phyloP scores from a whole-genome alignment of 2,113 vertebrate genomes.

The Bungarus multicinctus region DNA sequence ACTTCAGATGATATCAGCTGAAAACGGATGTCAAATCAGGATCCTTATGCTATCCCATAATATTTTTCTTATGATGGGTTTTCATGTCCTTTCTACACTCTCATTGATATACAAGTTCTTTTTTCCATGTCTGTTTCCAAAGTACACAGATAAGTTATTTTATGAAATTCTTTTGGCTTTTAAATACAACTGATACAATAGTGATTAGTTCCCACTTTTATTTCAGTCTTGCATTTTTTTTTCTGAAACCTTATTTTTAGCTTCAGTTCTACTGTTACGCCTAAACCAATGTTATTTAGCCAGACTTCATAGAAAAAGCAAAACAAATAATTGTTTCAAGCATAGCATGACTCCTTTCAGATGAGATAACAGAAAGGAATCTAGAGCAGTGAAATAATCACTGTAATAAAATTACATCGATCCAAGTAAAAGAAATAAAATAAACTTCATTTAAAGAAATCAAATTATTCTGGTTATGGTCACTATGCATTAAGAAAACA shows the following conservation, averaged over 20 bases:
- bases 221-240: not conserved
- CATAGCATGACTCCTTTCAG: not conserved
- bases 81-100: not conserved
- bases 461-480: not conserved
- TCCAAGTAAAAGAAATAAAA: not conserved
- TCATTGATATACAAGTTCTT: not conserved
- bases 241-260: not conserved
- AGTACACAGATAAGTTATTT: not conserved
- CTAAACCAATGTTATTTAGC: not conserved
- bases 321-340: not conserved
- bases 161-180: not conserved
- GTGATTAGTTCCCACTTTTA: not conserved
- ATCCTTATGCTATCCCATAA: not conserved
- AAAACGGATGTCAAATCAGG: not conserved
- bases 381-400: not conserved
- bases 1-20: not conserved
- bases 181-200: not conserved
- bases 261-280: not conserved
- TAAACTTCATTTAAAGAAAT: not conserved
- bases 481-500: not conserved
- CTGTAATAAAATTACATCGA: not conserved
- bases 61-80: not conserved
- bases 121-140: not conserved
- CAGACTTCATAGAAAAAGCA: not conserved
- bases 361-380: not conserved